Evolutionary conservation across 1,140 invertebrate species (phyloP).

Genomic region (Tetragnatha versicolor): DNA sequence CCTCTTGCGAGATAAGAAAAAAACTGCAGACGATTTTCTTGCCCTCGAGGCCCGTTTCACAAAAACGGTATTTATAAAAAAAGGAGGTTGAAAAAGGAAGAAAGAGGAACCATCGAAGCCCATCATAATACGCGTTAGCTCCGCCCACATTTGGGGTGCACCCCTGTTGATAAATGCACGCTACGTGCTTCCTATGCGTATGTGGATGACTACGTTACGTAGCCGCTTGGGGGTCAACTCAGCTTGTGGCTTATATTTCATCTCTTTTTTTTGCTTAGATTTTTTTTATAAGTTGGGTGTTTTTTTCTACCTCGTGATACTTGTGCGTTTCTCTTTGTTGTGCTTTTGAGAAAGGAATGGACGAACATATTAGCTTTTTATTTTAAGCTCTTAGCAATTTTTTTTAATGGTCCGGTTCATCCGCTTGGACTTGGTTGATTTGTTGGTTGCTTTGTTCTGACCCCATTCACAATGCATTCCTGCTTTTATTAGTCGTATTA

Average conservation of each 20-base stretch:
- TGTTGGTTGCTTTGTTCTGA: too few relatives aligned
- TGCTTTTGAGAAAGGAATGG: not conserved
- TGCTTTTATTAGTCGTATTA: too few relatives aligned
- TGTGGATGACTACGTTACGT: slow-evolving; percentile 3
- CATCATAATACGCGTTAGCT: slow-evolving; percentile 42
- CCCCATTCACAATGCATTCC: too few relatives aligned
- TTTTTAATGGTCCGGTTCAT: too few relatives aligned
- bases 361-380: too few relatives aligned
- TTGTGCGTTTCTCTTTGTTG: not conserved
- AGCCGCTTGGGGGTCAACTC: slow-evolving; percentile 11
- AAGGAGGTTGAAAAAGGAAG: not conserved
- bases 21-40: too few relatives aligned
- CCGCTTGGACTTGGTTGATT: too few relatives aligned
- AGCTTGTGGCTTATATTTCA: slow-evolving; percentile 34
- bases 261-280: slow-evolving; percentile 4
- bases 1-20: too few relatives aligned
- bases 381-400: too few relatives aligned
- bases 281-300: not conserved
- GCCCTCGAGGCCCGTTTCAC: too few relatives aligned
- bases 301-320: not conserved
- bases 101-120: slow-evolving; percentile 24
- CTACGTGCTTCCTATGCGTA: slow-evolving; percentile 24
- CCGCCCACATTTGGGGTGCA: slow-evolving; percentile 26
- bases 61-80: too few relatives aligned
- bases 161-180: slow-evolving; percentile 38